Evolutionary conservation across 2,797 vertebrate species (phyloP).

Genomic region (Falco biarmicus): DNA sequence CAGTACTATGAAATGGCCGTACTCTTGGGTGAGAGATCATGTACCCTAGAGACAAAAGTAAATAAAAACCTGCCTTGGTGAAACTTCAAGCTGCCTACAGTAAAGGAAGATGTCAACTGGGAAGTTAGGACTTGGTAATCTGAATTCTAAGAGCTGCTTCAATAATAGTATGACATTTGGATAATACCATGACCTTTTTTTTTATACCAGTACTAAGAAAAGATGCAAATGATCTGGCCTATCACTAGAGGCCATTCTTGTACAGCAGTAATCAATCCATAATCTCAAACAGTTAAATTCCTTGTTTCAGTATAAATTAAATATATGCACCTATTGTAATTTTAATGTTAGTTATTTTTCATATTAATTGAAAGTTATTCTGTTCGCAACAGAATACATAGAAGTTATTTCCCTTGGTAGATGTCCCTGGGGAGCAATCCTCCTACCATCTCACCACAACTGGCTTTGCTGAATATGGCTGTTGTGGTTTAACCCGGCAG

Average conservation of each 20-base stretch:
- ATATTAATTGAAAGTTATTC: not conserved
- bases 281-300: not conserved
- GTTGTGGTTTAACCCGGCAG: too few species aligned
- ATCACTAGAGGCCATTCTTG: not conserved
- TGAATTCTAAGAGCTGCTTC: not conserved
- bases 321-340: not conserved
- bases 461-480: not conserved
- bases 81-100: not conserved
- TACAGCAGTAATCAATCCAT: not conserved
- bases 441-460: not conserved
- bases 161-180: not conserved
- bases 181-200: not conserved
- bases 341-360: not conserved
- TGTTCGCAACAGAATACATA: not conserved
- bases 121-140: not conserved
- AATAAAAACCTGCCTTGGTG: not conserved
- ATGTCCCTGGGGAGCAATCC: not conserved
- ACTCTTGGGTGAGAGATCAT: not conserved
- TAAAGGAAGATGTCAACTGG: not conserved
- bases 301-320: not conserved
- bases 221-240: not conserved
- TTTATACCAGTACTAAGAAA: not conserved
- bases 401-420: not conserved
- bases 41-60: not conserved
- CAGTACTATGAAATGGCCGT: not conserved